Evolutionary conservation across 2,888 invertebrate species (phyloP), one percentile per base, ranked within the genome.

Genomic region (Sinhomidia bicolor): DNA sequence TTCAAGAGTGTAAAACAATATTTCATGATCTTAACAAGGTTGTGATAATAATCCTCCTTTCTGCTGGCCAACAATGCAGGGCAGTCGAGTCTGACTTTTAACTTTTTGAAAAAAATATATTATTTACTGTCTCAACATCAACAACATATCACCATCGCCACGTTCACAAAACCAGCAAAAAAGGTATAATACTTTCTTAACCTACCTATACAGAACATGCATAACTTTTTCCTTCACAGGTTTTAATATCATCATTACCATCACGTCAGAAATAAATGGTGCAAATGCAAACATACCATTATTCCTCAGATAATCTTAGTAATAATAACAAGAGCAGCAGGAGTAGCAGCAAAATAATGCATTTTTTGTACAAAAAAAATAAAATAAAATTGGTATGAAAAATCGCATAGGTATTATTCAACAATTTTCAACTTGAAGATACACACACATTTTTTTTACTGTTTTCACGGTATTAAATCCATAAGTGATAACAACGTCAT

Each of bases 271-370:
- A 57, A 82, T 65, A 82, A 82, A 47, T 47, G 81, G 68, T 82
- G 65, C 81, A 62, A 68, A 82, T 82, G 44, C 81, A 82, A 82
- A 82, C 81, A 51, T 65, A 26, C 62, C 81, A 82, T 82, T 68
- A 82, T 32, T 9, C 17, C 32, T 10, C 20, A 23, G 5, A 78
- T 54, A 57, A 57, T 36, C 36, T 36, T 36, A 36, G 36, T 57
- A 78, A 57, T 29, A 57, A 54, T 32, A 29, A 47, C 76, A 76
- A 9, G 12, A 74, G 5, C 14, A 47, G 14, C 41, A 51, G 23
- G 20, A 71, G 17, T 26, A 51, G 14, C 51, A 60, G 26, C 29
- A 65, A 54, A 71, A 51, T 51, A 76, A 51, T 23, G 51, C 17
- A 79, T 60, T 29, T 60, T 29, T 29, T 32, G 36, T 57, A n/a